Conservation (phyloP, 2,797 vertebrate species). For the Rousettus madagascariensis region DNA sequence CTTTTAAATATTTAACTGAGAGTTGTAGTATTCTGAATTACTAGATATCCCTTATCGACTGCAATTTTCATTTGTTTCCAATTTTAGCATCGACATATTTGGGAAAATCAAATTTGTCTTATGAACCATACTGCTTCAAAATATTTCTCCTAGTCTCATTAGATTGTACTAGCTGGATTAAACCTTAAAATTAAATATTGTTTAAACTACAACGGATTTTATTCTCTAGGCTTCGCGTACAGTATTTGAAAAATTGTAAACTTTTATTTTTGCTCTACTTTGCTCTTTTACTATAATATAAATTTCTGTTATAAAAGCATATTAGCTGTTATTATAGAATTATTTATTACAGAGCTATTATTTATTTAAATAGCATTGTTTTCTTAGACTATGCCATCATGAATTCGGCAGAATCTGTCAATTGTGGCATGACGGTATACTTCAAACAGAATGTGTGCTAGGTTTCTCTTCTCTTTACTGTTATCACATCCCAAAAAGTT, state of each 20-base stretch:
- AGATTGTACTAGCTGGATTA: background rate
- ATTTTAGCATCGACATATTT: background rate
- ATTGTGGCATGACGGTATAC: background rate
- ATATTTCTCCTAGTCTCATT: background rate
- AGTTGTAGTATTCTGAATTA: background rate
- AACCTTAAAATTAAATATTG: background rate
- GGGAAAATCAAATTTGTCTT: background rate
- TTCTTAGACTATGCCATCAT: background rate
- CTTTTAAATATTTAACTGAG: slow-evolving; percentile 8
- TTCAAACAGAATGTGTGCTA: no score
- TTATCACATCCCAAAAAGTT: background rate
- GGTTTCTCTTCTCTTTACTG: background rate
- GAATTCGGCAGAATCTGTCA: background rate
- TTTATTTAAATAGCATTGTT: background rate
- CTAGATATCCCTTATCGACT: background rate
- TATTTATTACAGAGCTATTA: background rate
- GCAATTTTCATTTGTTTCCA: slow-evolving; percentile 30
- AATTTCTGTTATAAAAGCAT: background rate
- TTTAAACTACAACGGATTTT: background rate
- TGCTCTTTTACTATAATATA: background rate
- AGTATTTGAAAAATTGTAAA: background rate
- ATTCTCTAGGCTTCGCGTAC: background rate
- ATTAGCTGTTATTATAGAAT: background rate
- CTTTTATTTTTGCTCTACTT: slow-evolving; percentile 26
- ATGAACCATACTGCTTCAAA: background rate